Evolutionary conservation across 2,113 vertebrate species (phyloP).

Genomic region (Lepidothrix coronata): DNA sequence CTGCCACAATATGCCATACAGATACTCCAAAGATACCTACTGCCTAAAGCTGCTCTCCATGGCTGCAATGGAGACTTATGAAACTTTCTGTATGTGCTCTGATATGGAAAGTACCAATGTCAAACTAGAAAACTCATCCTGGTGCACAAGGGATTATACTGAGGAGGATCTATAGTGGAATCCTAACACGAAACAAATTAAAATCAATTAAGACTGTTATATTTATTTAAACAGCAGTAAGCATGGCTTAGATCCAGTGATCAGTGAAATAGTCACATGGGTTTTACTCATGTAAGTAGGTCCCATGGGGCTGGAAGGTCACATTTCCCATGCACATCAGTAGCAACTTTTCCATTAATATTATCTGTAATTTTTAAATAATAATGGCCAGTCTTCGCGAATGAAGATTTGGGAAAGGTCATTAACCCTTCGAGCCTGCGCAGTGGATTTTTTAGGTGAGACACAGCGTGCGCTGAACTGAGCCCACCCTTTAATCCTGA

Average conservation of each 20-base stretch:
- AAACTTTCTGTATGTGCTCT: rapidly evolving
- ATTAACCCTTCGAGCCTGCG: no score
- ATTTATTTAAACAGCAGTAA: neutral
- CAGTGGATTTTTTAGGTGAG: no score
- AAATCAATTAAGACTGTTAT: neutral
- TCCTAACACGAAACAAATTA: neutral
- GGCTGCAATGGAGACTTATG: neutral
- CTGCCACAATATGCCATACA: neutral
- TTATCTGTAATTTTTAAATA: neutral
- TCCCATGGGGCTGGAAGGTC: neutral
- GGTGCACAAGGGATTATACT: neutral
- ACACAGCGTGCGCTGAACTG: no score
- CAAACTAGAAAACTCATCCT: neutral
- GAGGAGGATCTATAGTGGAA: neutral
- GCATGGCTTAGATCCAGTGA: neutral
- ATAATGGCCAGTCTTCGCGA: no score
- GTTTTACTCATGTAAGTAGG: neutral
- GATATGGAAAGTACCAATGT: neutral
- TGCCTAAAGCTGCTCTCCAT: neutral
- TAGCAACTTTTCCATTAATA: neutral
- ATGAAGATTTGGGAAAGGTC: no score
- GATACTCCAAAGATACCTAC: neutral
- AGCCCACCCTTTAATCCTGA: no score
- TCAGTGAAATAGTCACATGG: neutral
- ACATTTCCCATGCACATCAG: neutral